These are phyloP conservation scores for Drosophila sturtevanti DNA, from an alignment of 1,140 invertebrate species.

Conservation along the genomic window DNA sequence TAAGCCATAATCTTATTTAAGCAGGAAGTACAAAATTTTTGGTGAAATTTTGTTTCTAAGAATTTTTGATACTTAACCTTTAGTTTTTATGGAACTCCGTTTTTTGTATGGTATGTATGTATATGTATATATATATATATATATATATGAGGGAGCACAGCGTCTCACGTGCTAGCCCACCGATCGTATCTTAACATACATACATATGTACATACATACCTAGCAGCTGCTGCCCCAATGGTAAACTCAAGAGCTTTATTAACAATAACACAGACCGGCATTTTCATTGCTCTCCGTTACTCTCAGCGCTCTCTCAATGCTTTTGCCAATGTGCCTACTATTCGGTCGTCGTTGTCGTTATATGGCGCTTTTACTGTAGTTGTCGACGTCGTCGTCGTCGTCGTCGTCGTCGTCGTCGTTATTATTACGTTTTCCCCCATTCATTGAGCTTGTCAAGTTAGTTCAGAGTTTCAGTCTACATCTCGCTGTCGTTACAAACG, in stretches of 20 bases:
- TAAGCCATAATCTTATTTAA: neutral
- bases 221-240: neutral
- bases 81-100: neutral
- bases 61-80: neutral
- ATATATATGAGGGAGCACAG: neutral
- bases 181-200: neutral
- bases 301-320: neutral
- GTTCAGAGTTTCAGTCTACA: constrained; percentile 26
- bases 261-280: neutral
- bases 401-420: constrained; percentile 1
- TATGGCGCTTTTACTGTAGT: neutral
- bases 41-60: neutral
- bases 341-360: neutral
- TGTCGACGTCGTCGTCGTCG: neutral
- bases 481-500: constrained; percentile 39
- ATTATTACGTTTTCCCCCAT: constrained; percentile 23
- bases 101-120: neutral
- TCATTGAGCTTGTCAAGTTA: constrained; percentile 21
- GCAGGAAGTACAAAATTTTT: neutral
- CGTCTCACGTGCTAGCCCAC: neutral
- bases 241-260: constrained; percentile 4
- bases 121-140: no score
- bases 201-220: no score
- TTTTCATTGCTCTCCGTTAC: neutral
- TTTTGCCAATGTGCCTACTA: neutral